phyloP scores from a whole-genome alignment of 2,797 vertebrate genomes.

The Scomberomorus guttatus region DNA sequence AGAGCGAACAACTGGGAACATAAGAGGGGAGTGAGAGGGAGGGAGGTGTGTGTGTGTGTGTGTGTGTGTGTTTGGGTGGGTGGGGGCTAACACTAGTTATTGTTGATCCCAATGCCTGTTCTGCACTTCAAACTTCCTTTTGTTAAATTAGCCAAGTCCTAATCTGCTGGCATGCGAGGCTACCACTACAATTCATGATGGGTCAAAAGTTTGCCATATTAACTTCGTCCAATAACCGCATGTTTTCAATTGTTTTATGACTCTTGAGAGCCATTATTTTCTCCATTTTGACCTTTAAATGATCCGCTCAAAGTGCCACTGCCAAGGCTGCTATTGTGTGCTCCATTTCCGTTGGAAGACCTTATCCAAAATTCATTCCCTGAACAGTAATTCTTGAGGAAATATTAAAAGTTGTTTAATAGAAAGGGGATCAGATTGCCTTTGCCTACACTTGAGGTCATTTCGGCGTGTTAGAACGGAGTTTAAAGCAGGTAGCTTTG shows the following conservation, averaged over 20 bases:
- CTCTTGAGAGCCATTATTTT: slow-evolving; percentile 65
- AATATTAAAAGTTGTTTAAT: slow-evolving; percentile 75
- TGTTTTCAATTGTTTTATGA: slow-evolving; percentile 73
- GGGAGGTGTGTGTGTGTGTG: slow-evolving; percentile 28
- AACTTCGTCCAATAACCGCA: slow-evolving; percentile 47
- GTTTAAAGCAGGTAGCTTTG: slow-evolving; percentile 30
- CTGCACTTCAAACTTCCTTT: slow-evolving; percentile 46
- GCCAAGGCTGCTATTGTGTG: slow-evolving; percentile 68
- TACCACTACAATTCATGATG: slow-evolving; percentile 3
- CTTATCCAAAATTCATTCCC: slow-evolving; percentile 73
- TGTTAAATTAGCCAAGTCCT: slow-evolving; percentile 48
- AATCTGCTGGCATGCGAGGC: slow-evolving; percentile 29
- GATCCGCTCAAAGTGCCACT: slow-evolving; percentile 62
- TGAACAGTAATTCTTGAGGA: slow-evolving; percentile 67
- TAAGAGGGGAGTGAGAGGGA: slow-evolving; percentile 26
- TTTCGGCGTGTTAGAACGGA: slow-evolving; percentile 55
- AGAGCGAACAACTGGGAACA: slow-evolving; percentile 68
- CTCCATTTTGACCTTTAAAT: slow-evolving; percentile 73
- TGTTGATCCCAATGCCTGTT: slow-evolving; percentile 43
- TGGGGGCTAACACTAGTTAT: slow-evolving; percentile 42
- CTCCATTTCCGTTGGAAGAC: slow-evolving; percentile 72
- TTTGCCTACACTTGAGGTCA: slow-evolving; percentile 66
- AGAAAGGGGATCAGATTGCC: slow-evolving; percentile 62
- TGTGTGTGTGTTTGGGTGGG: slow-evolving; percentile 17
- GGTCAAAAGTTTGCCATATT: slow-evolving; percentile 47